A percentile compares a stretch with the other conserved stretches of the same genome.
phyloP scores from a whole-genome alignment of 2,797 vertebrate species.

The Anabacerthia variegaticeps region DNA sequence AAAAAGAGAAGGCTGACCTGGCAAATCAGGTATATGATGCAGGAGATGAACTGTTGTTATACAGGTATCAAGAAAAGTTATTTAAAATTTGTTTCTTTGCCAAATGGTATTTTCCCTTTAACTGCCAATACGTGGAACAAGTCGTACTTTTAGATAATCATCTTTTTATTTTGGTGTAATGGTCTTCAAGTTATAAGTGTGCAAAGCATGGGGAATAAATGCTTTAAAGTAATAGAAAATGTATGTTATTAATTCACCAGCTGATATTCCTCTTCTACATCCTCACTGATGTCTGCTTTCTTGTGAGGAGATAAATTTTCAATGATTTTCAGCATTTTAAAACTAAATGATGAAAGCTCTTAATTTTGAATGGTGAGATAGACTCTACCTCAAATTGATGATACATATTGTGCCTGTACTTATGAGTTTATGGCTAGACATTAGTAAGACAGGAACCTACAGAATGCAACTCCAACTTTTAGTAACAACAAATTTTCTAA shows the following conservation, averaged over 20 bases:
- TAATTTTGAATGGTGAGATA: not conserved
- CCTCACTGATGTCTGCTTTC: not conserved
- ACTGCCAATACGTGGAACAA: not conserved
- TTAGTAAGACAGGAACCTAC: not conserved
- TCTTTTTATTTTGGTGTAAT: not conserved
- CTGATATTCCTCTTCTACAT: not conserved
- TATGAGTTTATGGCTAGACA: not conserved
- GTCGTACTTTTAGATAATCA: not conserved
- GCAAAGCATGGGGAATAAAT: not conserved
- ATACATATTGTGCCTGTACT: not conserved
- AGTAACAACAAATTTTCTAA: not conserved
- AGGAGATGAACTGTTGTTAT: not conserved
- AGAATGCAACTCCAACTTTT: not conserved
- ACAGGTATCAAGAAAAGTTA: not conserved
- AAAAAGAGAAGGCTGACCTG: slow-evolving; percentile 86
- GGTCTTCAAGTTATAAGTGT: not conserved
- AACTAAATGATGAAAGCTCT: not conserved
- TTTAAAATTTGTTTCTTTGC: not conserved
- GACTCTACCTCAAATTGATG: not conserved
- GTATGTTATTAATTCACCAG: not conserved
- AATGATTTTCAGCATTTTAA: not conserved
- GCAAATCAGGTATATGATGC: slow-evolving; percentile 83
- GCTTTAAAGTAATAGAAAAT: not conserved
- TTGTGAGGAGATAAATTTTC: not conserved
- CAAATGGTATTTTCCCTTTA: not conserved